Base-by-base conservation (phyloP, 2,888 invertebrate species). In the Nymphalis urticae region DNA sequence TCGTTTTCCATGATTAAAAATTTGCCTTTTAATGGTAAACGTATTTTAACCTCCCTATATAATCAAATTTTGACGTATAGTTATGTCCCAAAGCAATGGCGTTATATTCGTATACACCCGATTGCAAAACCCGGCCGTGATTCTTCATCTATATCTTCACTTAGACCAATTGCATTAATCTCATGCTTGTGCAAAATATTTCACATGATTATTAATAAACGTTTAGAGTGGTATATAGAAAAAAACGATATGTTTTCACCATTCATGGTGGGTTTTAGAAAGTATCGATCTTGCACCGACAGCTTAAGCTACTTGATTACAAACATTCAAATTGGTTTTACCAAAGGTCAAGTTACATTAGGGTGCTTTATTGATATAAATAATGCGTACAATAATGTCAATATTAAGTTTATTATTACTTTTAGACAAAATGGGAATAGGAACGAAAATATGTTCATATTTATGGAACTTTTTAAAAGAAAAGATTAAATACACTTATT, bases 401-500 rank as follows among this genome's bases (percentile, higher is more conserved):
- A 64, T 51, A 17, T 69, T 17, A 48, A 16, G 2, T 17, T n/a
- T 68, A 16, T 27, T 68, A 47, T 2, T 16, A 8, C 16, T 58
- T 47, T 48, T 70, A 47, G 62, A 67, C 50, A 24, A 47, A 1
- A n/a, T 64, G 16, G 67, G 60, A 17, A 62, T 64, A 56, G 17
- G 66, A 16, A 7, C 48, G 17, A 54, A 24, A n/a, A 54, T 62
- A 36, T 68, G 64, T 56, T 32, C 19, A 51, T 71, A 71, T 47
- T 64, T 71, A 48, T 71, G 71, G 66, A 66, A 47, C 19, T 71
- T 71, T 61, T 53, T 71, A 36, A 61, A 62, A n/a, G 64, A 65
- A 47, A 54, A 17, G 36, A n/a, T 47, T 72, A 5, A 42, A 59
- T 36, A 63, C 65, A 36, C 9, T 47, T 13, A 24, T 21, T 27